A percentile compares a stretch with the other conserved stretches of the same genome.
Conservation (phyloP, 2,113 vertebrate genomes). For the Larimichthys polyactis region DNA sequence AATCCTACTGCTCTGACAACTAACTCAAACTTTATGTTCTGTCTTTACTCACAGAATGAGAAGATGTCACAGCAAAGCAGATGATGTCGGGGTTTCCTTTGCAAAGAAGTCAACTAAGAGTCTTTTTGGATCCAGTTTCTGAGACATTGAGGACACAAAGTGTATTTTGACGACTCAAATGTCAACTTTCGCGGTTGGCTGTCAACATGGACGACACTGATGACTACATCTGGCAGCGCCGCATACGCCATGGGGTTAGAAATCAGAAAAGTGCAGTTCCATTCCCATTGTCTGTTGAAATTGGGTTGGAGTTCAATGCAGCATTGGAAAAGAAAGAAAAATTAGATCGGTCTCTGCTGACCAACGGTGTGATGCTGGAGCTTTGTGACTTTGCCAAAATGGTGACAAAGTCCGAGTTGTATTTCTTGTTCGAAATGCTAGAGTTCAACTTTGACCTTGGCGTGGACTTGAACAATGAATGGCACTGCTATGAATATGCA, state of each 20-base stretch:
- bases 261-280: not conserved
- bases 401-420: not conserved
- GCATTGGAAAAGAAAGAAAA: constrained; percentile 28
- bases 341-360: constrained; percentile 38
- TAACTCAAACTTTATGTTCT: not conserved
- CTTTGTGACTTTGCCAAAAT: constrained; percentile 43
- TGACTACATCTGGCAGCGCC: constrained; percentile 55
- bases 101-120: not conserved
- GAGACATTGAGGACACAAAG: no score
- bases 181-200: not conserved
- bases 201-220: constrained; percentile 14
- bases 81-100: not conserved
- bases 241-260: constrained; percentile 24
- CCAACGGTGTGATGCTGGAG: constrained; percentile 53
- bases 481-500: not conserved
- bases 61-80: not conserved
- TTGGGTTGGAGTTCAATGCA: constrained; percentile 54
- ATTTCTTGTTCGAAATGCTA: constrained; percentile 55
- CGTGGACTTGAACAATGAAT: not conserved
- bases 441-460: constrained; percentile 44
- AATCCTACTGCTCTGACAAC: not conserved
- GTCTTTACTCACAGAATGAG: not conserved
- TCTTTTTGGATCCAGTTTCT: not conserved
- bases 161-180: not conserved
- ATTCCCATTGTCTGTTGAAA: constrained; percentile 29